These are phyloP conservation scores for Alentia gelatinosa DNA, from an alignment of 2,888 invertebrate genomes.

Conservation along the genomic window DNA sequence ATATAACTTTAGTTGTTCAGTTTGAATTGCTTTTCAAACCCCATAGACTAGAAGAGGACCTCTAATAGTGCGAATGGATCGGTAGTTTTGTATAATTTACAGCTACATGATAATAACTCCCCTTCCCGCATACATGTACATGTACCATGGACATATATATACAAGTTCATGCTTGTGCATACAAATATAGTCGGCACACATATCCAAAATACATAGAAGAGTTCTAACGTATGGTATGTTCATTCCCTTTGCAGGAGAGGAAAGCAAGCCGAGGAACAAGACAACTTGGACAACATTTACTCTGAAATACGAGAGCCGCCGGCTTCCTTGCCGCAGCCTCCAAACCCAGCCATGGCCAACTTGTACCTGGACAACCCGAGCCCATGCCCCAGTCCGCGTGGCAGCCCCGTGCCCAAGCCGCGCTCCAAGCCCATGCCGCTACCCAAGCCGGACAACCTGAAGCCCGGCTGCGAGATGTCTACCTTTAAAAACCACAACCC, in stretches of 20 bases:
- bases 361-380: constrained; percentile 24
- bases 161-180: too few relatives aligned
- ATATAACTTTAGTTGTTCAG: too few relatives aligned
- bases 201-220: too few relatives aligned
- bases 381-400: neutral
- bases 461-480: constrained; percentile 11
- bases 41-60: neutral
- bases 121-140: too few relatives aligned
- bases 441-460: constrained; percentile 9
- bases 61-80: too few relatives aligned
- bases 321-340: neutral
- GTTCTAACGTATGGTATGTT: too few relatives aligned
- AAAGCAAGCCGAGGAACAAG: neutral
- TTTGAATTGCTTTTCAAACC: neutral
- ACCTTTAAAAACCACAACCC: constrained; percentile 17
- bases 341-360: neutral
- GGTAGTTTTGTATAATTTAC: too few relatives aligned
- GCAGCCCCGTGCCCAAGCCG: neutral
- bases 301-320: constrained; percentile 35
- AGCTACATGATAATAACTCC: too few relatives aligned
- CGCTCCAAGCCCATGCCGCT: constrained; percentile 26
- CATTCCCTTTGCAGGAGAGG: neutral
- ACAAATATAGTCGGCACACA: too few relatives aligned
- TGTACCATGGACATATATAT: too few relatives aligned
- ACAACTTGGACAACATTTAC: constrained; percentile 38